Evolutionary conservation across 2,888 invertebrate genomes (phyloP).

Genomic region (Nasonovia ribisnigri): DNA sequence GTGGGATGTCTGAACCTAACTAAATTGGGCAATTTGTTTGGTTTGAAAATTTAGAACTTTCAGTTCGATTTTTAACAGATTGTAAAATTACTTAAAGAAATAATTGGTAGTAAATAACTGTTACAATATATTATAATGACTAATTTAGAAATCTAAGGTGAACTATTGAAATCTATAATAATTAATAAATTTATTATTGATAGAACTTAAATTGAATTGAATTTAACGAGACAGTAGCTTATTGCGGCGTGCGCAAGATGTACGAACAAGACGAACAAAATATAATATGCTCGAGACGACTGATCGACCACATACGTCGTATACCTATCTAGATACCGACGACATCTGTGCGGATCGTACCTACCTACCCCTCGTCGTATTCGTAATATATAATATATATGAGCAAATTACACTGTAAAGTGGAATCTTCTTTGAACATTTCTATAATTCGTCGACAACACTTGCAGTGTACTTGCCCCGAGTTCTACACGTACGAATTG

Average conservation of each 20-base stretch:
- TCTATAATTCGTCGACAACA: conserved; percentile 21
- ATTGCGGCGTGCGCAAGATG: not conserved
- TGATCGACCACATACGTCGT: not conserved
- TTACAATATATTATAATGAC: no score
- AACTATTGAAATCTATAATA: not conserved
- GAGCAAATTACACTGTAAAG: not conserved
- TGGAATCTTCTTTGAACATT: conserved; percentile 52
- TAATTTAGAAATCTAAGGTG: not conserved
- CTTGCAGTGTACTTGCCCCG: not conserved
- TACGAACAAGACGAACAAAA: not conserved
- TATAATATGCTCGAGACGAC: not conserved
- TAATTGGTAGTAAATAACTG: not conserved
- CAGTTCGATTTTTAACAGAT: not conserved
- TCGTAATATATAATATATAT: not conserved
- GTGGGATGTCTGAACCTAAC: not conserved
- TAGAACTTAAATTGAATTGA: not conserved
- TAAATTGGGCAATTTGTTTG: not conserved
- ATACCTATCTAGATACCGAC: not conserved
- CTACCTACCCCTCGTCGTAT: not conserved
- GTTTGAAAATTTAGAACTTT: not conserved
- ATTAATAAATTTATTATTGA: not conserved
- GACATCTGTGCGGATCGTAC: not conserved
- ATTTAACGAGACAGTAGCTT: not conserved
- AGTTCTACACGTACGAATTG: conserved; percentile 13
- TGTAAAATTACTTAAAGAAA: not conserved